A percentile compares a stretch with the other conserved stretches of the same genome.
Conservation (phyloP, 2,113 vertebrate species). For the Apistogramma diplotaenia region DNA sequence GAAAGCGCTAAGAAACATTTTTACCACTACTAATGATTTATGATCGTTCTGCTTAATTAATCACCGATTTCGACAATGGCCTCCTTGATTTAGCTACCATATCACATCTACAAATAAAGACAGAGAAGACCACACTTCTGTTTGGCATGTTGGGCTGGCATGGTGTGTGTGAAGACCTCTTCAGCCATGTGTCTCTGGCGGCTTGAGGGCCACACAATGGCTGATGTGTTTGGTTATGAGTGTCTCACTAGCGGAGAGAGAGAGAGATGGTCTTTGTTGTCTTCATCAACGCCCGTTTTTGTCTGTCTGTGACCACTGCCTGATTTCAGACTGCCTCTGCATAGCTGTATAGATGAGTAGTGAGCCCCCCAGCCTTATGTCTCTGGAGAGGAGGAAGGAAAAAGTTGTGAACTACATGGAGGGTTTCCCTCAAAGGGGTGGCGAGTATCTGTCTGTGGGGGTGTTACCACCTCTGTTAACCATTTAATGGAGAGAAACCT, state of each 20-base stretch:
- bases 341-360: neutral
- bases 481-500: neutral
- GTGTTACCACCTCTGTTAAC: neutral
- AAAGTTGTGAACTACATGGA: neutral
- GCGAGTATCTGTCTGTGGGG: neutral
- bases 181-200: constrained; percentile 43
- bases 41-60: neutral
- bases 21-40: neutral
- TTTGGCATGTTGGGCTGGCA: constrained; percentile 12
- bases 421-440: neutral
- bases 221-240: constrained; percentile 52
- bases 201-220: constrained; percentile 49
- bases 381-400: neutral
- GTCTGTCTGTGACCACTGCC: constrained; percentile 31
- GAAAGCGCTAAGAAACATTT: neutral
- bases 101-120: constrained; percentile 14
- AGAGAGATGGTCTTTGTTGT: constrained; percentile 62
- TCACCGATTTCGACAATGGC: neutral
- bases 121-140: constrained; percentile 17
- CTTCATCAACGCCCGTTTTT: constrained; percentile 38
- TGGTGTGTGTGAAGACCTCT: constrained; percentile 59
- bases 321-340: constrained; percentile 15
- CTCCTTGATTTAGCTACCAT: neutral
- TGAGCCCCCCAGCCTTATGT: neutral
- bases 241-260: constrained; percentile 33